A percentile compares a stretch with the other conserved stretches of the same genome.
Evolutionary conservation across 2,888 invertebrate genomes (phyloP).

Genomic region (Scelioninae gen. 1): DNA sequence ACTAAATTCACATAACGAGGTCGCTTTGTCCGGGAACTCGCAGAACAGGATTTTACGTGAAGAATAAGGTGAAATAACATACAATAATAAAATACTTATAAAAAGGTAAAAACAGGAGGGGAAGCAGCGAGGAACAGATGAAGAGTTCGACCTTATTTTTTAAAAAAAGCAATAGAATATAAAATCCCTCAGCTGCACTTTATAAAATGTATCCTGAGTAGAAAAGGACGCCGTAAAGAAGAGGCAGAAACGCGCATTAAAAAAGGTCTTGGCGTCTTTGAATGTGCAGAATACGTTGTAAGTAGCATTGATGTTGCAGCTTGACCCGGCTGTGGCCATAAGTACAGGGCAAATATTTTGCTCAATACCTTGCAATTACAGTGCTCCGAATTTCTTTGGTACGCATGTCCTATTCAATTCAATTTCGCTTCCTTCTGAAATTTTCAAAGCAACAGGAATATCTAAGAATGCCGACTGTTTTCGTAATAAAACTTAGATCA

Average conservation of each 20-base stretch:
- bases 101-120: neutral
- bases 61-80: constrained; percentile 8
- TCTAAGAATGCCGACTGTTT: too few species aligned
- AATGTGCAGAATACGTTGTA: constrained; percentile 44
- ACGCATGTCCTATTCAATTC: constrained; percentile 30
- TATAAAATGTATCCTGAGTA: constrained; percentile 43
- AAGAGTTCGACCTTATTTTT: constrained; percentile 25
- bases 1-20: constrained; percentile 30
- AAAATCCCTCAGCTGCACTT: constrained; percentile 38
- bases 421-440: too few species aligned
- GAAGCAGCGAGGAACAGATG: neutral
- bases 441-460: too few species aligned
- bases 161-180: constrained; percentile 44
- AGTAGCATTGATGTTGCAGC: constrained; percentile 62
- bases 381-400: constrained; percentile 46
- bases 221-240: constrained; percentile 50
- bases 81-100: constrained; percentile 12
- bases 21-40: constrained; percentile 27
- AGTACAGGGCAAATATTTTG: constrained; percentile 60
- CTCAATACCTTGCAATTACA: constrained; percentile 66
- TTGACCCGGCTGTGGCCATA: constrained; percentile 56
- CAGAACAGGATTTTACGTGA: constrained; percentile 7
- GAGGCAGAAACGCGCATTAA: constrained; percentile 41
- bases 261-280: constrained; percentile 53
- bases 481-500: too few species aligned